These are phyloP conservation scores for Chelonoidis abingdonii DNA, from an alignment of 2,113 vertebrate species.

Conservation along the genomic window DNA sequence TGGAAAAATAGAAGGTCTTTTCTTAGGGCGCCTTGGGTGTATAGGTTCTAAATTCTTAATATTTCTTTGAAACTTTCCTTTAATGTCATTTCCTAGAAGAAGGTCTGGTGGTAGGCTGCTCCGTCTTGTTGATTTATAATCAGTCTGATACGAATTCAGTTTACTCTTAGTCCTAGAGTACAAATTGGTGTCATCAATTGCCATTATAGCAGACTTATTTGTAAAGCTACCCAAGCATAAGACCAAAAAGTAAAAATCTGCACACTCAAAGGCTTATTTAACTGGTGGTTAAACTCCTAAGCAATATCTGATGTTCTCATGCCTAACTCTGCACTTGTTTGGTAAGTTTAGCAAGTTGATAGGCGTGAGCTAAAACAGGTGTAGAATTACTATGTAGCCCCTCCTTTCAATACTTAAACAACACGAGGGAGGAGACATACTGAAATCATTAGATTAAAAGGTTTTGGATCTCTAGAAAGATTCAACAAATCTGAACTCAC, in stretches of 20 bases:
- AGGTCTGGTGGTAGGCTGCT: conserved; percentile 86
- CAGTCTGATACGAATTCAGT: conserved; percentile 75
- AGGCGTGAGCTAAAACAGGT: conserved; percentile 87
- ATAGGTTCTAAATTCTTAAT: conserved; percentile 81
- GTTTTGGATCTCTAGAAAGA: conserved; percentile 28
- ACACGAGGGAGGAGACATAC: conserved; percentile 49
- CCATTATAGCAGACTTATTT: conserved; percentile 77
- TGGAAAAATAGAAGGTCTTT: conserved; percentile 94
- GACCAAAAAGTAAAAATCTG: background rate
- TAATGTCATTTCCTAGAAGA: conserved; percentile 83
- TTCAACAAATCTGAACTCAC: conserved; percentile 39
- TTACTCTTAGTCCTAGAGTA: conserved; percentile 81
- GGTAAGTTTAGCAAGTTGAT: conserved; percentile 87
- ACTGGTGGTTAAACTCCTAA: conserved; percentile 16
- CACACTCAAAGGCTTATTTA: background rate
- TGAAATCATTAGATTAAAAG: conserved; percentile 36
- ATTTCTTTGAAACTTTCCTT: conserved; percentile 86
- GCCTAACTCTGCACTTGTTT: conserved; percentile 79
- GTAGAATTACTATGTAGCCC: conserved; percentile 88
- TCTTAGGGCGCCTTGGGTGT: conserved; percentile 86
- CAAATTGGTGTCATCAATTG: conserved; percentile 83
- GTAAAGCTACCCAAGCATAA: background rate
- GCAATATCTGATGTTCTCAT: conserved; percentile 71
- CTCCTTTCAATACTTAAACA: conserved; percentile 79
- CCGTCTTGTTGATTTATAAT: conserved; percentile 78